phyloP scores from a whole-genome alignment of 1,140 invertebrate genomes.

The Pentalonia nigronervosa region DNA sequence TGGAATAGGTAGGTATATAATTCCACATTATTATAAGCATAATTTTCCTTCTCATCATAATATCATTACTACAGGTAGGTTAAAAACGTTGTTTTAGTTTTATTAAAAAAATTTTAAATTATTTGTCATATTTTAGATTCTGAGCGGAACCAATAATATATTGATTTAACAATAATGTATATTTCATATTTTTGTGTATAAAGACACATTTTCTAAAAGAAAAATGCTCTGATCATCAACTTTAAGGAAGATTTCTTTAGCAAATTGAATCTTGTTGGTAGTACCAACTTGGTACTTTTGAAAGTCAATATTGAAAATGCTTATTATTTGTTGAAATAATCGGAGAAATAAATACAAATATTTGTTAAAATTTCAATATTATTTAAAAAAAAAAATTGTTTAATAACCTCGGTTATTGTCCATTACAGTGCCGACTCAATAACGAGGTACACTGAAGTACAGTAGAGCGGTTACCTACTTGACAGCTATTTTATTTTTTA shows the following conservation, averaged over 20 bases:
- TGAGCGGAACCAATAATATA: not conserved
- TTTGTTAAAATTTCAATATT: not conserved
- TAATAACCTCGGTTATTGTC: not conserved
- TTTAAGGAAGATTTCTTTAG: not conserved
- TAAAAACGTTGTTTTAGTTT: not conserved
- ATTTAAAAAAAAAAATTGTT: not conserved
- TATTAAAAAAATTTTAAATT: not conserved
- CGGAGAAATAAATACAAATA: not conserved
- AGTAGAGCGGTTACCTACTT: not conserved
- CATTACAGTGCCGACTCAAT: not conserved
- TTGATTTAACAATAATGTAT: not conserved
- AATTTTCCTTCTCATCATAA: not conserved
- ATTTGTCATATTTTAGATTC: not conserved
- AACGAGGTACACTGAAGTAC: not conserved
- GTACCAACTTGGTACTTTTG: not conserved
- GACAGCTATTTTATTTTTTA: not conserved
- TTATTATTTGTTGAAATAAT: not conserved
- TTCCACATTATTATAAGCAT: not conserved
- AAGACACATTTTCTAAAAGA: not conserved
- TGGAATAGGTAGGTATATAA: too few species aligned
- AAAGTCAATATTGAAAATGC: not conserved
- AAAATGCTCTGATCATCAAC: not conserved
- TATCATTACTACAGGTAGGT: not conserved
- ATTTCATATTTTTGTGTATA: not conserved
- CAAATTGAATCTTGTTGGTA: not conserved